Evolutionary conservation across 2,888 invertebrate genomes (phyloP).

Genomic region (Folsomia candida): DNA sequence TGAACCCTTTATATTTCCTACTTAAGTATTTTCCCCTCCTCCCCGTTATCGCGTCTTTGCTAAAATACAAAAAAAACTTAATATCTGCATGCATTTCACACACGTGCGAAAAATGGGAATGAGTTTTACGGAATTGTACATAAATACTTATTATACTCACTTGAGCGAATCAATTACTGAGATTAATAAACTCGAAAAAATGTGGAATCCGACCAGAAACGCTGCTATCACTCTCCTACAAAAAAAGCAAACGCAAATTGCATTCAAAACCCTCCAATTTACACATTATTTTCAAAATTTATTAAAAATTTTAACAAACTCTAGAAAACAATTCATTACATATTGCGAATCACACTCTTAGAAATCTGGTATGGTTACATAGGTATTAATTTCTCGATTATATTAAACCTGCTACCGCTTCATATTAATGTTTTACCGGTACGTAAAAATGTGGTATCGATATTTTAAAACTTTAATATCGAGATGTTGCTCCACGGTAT

Average conservation of each 20-base stretch:
- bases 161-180: slow-evolving; percentile 26
- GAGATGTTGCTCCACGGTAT: too few relatives aligned
- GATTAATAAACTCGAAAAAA: slow-evolving; percentile 14
- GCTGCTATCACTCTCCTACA: slow-evolving; percentile 3
- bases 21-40: background rate
- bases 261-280: background rate
- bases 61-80: too few relatives aligned
- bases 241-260: background rate
- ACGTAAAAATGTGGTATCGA: too few relatives aligned
- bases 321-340: too few relatives aligned
- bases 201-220: slow-evolving; percentile 17
- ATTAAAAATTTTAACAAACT: background rate
- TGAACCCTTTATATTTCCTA: background rate
- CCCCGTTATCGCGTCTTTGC: slow-evolving; percentile 23
- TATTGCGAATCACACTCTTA: too few relatives aligned
- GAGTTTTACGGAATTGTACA: background rate
- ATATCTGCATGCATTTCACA: too few relatives aligned
- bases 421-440: too few relatives aligned
- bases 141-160: slow-evolving; percentile 11
- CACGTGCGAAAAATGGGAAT: background rate
- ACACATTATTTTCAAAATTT: background rate
- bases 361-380: too few relatives aligned
- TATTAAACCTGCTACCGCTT: too few relatives aligned
- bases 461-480: too few relatives aligned
- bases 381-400: too few relatives aligned